These are phyloP conservation scores for Crocallis elinguaria DNA, from an alignment of 2,888 invertebrate species.

Conservation along the genomic window DNA sequence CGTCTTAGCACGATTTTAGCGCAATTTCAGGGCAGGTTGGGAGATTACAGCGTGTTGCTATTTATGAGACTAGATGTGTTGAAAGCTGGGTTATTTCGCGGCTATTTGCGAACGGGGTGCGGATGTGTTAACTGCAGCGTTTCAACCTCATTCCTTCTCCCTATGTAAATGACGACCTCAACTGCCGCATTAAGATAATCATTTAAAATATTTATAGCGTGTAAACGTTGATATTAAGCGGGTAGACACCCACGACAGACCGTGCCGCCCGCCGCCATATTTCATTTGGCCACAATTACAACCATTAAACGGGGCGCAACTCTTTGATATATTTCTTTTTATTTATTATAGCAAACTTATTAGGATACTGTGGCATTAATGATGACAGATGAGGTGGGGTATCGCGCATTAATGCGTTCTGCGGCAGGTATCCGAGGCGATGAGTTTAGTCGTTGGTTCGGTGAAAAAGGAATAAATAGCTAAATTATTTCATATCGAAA, in stretches of 20 bases:
- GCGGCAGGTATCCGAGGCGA: constrained; percentile 59
- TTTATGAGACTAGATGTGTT: constrained; percentile 54
- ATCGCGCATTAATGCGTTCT: constrained; percentile 71
- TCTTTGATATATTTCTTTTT: constrained; percentile 78
- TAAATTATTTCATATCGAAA: constrained; percentile 56
- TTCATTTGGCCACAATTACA: constrained; percentile 82
- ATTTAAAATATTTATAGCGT: constrained; percentile 78
- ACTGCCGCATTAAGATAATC: constrained; percentile 70
- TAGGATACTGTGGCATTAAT: constrained; percentile 82
- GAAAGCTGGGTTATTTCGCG: constrained; percentile 56
- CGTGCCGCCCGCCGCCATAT: constrained; percentile 68
- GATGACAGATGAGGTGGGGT: constrained; percentile 81
- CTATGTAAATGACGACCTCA: constrained; percentile 64
- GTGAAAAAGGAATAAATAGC: constrained; percentile 35
- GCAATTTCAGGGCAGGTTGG: constrained; percentile 45
- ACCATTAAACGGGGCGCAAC: constrained; percentile 80
- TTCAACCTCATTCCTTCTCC: constrained; percentile 48
- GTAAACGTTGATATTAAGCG: constrained; percentile 77
- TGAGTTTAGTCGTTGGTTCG: constrained; percentile 35
- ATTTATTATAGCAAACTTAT: constrained; percentile 82
- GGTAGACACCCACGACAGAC: constrained; percentile 75
- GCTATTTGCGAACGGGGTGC: constrained; percentile 57
- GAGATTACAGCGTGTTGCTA: constrained; percentile 46
- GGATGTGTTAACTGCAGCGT: constrained; percentile 57
- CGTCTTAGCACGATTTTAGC: constrained; percentile 29